These are phyloP conservation scores for Todiramphus saurophagus DNA, from an alignment of 2,113 vertebrate species.

Conservation along the genomic window DNA sequence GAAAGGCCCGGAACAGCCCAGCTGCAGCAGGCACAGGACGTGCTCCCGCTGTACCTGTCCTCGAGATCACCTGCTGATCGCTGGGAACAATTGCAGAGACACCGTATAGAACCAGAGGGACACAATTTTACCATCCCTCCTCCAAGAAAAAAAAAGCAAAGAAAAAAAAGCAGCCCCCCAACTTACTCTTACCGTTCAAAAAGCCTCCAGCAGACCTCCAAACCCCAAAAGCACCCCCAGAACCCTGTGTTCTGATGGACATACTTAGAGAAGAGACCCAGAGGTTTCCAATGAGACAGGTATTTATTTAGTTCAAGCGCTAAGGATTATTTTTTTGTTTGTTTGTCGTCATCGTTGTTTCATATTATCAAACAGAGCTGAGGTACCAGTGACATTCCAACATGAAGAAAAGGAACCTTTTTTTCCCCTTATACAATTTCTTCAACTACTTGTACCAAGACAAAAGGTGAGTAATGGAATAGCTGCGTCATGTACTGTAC, in stretches of 20 bases:
- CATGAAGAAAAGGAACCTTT: slow-evolving; percentile 52
- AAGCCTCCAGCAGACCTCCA: background rate
- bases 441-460: slow-evolving; percentile 50
- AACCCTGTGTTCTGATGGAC: background rate
- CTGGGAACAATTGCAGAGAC: background rate
- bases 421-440: slow-evolving; percentile 30
- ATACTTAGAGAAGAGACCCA: background rate
- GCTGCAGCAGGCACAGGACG: background rate
- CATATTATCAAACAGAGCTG: slow-evolving; percentile 60
- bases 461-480: slow-evolving; percentile 16
- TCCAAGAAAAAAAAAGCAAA: too few species aligned
- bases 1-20: background rate
- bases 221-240: background rate
- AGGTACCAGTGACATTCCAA: slow-evolving; percentile 63
- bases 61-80: rapidly evolving
- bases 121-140: background rate
- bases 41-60: rapidly evolving
- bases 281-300: slow-evolving; percentile 63
- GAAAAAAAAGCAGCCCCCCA: background rate
- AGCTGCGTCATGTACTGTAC: slow-evolving; percentile 8
- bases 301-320: slow-evolving; percentile 60
- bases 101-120: rapidly evolving
- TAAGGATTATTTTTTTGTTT: background rate
- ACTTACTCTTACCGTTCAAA: background rate
- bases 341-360: background rate